A percentile compares a stretch with the other conserved stretches of the same genome.
Evolutionary conservation across 2,888 invertebrate genomes (phyloP).

Genomic region (Drosophila incognita): DNA sequence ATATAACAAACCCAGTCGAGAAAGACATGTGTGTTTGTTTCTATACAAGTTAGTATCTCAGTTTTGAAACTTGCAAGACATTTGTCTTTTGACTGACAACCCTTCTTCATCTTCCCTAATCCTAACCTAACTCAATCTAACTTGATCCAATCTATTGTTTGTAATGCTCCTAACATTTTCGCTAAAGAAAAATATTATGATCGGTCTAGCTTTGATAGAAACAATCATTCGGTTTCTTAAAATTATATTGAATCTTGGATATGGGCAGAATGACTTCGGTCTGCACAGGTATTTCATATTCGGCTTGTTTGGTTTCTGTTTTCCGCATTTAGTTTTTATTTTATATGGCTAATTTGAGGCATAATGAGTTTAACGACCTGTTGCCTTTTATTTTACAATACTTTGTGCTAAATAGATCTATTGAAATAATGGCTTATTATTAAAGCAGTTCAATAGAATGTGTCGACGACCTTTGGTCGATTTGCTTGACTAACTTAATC

Average conservation of each 20-base stretch:
- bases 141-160: no score
- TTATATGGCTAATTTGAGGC: slow-evolving; percentile 30
- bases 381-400: slow-evolving; percentile 27
- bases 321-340: slow-evolving; percentile 14
- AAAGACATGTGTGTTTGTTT: not conserved
- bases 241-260: no score
- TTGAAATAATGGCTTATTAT: slow-evolving; percentile 8
- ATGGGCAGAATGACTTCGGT: not conserved
- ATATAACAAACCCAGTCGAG: not conserved
- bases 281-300: not conserved
- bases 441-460: not conserved
- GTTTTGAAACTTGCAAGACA: not conserved
- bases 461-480: not conserved
- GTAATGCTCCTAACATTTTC: no score
- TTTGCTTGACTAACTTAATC: slow-evolving; percentile 1
- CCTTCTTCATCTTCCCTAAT: not conserved
- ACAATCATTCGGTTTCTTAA: no score
- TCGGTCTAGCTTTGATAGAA: no score
- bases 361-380: slow-evolving; percentile 72
- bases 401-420: slow-evolving; percentile 12
- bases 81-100: no score
- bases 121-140: no score
- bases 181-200: not conserved
- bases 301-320: not conserved
- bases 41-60: not conserved